Evolutionary conservation across 1,140 invertebrate species (phyloP), one percentile per base, ranked within the genome.

Genomic region (Ceratitis capitata): DNA sequence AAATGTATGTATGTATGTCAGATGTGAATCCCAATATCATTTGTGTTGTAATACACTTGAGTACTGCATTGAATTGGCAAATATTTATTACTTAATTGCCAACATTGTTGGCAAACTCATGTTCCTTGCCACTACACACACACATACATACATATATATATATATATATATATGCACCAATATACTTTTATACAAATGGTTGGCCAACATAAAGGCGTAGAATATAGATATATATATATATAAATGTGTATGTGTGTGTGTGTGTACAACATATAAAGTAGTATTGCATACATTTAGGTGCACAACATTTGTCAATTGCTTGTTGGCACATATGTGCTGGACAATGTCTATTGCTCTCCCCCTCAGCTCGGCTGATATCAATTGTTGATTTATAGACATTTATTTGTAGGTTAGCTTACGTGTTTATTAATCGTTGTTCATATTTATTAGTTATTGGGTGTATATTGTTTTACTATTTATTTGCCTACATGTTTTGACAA

Each of bases 41-140:
- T 42, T 78, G 61, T 78, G 39, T n/a, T n/a, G n/a, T 78, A 78
- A 78, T 78, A 45, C 69, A 78, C 69, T 78, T 45, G 69, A 45
- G 69, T 32, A 78, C 39, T 78, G 39, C 69, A 78, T 45, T 78
- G 69, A 78, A 42, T 78, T 78, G 69, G 69, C 69, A 78, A 78
- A 78, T 78, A 78, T 78, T 78, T 78, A 78, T 78, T 78, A 78
- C 69, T 78, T 78, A 78, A 78, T 78, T 78, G 69, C 69, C 69
- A 78, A 78, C 69, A 78, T 47, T 78, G 69, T 78, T 78, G 69
- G 69, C 69, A 42, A 47, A 23, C 69, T 78, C n/a, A 23, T 42
- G 69, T 26, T 45, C 39, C 6, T 5, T 53, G 19, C 35, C 3
- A 61, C 56, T 61, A 61, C 56, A 61, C 12, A 26, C n/a, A 23